Base-by-base conservation (phyloP, 2,113 vertebrate species). In the Piprites chloris region DNA sequence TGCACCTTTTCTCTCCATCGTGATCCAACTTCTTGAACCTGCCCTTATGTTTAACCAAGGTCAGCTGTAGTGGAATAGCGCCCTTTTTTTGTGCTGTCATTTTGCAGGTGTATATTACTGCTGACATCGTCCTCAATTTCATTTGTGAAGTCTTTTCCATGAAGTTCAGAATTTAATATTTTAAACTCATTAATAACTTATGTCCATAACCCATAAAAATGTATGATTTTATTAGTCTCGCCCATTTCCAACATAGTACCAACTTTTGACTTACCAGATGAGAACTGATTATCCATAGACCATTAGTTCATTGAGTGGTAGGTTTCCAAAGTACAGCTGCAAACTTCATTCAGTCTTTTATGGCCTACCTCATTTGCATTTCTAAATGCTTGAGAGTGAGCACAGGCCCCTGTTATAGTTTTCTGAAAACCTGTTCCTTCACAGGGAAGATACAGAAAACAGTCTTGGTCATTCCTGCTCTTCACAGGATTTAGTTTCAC, bases 371-470 rank as follows among this genome's bases (percentile, higher is more conserved):
- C 52, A 47, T 79, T 90, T 85, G 66, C 44, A 73, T 89, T 93
- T 87, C 62, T 78, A 46, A 91, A 47, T 75, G 77, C 92, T 68
- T 61, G 32, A n/a, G 27, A 28, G 32, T 89, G 47, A 89, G 32
- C 24, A 23, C 66, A 89, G 61, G n/a, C 56, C 47, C 30, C 35
- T 65, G 35, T 68, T 42, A 55, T 14, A 55, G 22, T 44, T 82
- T 69, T 91, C 41, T 76, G 58, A 56, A 96, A 95, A 92, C 75
- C 58, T 85, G 33, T 85, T 95, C 83, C 74, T 93, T 94, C 87
- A 73, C 41, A 82, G 21, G 52, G 55, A 93, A 71, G 47, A 68
- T 85, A 39, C 50, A 62, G 42, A 87, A 95, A 94, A 93, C 26
- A 75, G 47, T 26, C 14, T 84, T 85, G 49, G 53, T 87, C 56